Evolutionary conservation across 2,797 vertebrate genomes (phyloP), one percentile per base, ranked within the genome.

Genomic region (Oryzias sinensis): DNA sequence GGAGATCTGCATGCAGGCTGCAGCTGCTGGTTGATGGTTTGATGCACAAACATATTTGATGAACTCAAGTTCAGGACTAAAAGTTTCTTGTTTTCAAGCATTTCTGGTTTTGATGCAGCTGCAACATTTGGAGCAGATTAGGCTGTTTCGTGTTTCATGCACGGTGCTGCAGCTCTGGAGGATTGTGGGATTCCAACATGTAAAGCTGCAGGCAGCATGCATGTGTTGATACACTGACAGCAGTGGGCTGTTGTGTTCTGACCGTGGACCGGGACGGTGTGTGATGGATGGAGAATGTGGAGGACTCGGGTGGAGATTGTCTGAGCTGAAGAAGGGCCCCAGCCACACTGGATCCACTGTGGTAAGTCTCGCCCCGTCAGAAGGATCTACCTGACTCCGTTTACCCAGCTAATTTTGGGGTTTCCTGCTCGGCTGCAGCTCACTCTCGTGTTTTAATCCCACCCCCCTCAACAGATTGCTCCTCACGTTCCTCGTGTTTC

Each of bases 161-260:
- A 68, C 78, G 76, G 80, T 87, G 62, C 70, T 86, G 69, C 43
- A 73, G 80, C 69, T 65, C 8, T 9, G 61, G 71, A 87, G 87
- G 89, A 86, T 87, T 86, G 84, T 88, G 81, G 78, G 79, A 90
- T 90, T 90, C 87, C 88, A 86, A 33, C 29, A 3, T 33, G 29
- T 33, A 7, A 9, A 2, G 29, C 2, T 33, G 20, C 20, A 22
- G 2, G 20, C 20, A 22, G 20, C 20, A 22, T 22, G 20, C 20
- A 22, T 22, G 20, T 22, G 3, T 22, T 22, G 20, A 22, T 22
- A 22, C 20, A 22, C 20, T 22, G 20, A 22, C 20, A 18, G 18
- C 18, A 33, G 29, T 27, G 5, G 25, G 29, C 9, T 33, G 29
- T 9, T 33, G 29, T 33, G 29, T 33, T 6, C 29, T 7, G 6